Evolutionary conservation across 2,888 invertebrate species (phyloP).

Genomic region (Apamea monoglypha): DNA sequence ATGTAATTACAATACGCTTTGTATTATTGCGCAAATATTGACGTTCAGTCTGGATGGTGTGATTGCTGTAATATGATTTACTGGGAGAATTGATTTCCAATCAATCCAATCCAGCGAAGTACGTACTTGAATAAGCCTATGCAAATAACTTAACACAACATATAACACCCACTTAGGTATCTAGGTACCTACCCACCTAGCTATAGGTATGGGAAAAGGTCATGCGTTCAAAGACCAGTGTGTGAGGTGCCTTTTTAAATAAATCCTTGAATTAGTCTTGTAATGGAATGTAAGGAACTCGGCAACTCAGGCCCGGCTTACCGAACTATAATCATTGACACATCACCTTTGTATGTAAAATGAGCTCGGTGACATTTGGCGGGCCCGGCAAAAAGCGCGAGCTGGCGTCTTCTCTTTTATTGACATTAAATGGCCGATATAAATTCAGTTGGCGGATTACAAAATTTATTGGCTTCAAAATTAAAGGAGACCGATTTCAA

Average conservation of each 20-base stretch:
- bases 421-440: constrained; percentile 89
- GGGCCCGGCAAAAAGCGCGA: constrained; percentile 78
- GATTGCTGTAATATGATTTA: constrained; percentile 68
- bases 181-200: background rate
- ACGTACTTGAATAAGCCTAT: background rate
- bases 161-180: background rate
- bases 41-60: constrained; percentile 66
- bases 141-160: background rate
- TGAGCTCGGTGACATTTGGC: constrained; percentile 80
- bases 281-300: constrained; percentile 55
- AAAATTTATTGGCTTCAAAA: constrained; percentile 89
- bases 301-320: constrained; percentile 27
- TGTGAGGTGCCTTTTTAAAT: constrained; percentile 44
- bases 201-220: background rate
- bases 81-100: constrained; percentile 63
- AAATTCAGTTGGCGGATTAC: constrained; percentile 89
- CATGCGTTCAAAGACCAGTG: background rate
- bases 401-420: constrained; percentile 79
- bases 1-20: constrained; percentile 71
- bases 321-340: constrained; percentile 78
- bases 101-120: constrained; percentile 21
- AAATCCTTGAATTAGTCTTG: constrained; percentile 56
- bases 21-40: constrained; percentile 74
- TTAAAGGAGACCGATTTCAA: constrained; percentile 90
- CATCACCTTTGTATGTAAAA: constrained; percentile 88